phyloP scores from a whole-genome alignment of 1,140 invertebrate species.

The Drosophila watanabei region DNA sequence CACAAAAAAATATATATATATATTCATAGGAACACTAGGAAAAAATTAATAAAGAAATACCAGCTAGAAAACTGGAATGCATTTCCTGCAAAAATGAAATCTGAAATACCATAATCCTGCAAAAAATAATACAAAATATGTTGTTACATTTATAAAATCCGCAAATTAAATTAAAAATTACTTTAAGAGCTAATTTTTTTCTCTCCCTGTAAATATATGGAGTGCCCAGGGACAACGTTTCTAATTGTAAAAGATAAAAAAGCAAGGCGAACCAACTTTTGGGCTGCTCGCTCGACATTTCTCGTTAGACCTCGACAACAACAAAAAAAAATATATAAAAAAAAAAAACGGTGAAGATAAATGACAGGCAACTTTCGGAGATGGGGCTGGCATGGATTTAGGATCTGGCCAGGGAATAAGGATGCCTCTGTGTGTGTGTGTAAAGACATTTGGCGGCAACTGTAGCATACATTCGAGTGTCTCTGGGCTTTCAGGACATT shows the following conservation, averaged over 20 bases:
- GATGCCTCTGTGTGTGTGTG: constrained; percentile 25
- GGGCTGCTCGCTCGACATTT: constrained; percentile 61
- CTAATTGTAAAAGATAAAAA: constrained; percentile 83
- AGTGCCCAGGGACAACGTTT: constrained; percentile 59
- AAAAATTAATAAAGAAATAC: neutral
- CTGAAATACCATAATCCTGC: neutral
- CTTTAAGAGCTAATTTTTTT: neutral
- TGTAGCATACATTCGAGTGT: constrained; percentile 82
- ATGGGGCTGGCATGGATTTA: constrained; percentile 30
- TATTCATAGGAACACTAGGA: neutral
- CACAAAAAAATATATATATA: constrained; percentile 32
- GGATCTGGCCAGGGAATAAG: constrained; percentile 28
- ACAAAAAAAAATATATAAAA: constrained; percentile 42
- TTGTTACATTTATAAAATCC: too few relatives aligned
- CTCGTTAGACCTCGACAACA: constrained; percentile 51
- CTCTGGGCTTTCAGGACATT: constrained; percentile 71
- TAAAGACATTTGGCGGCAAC: constrained; percentile 65
- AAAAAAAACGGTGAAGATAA: constrained; percentile 64
- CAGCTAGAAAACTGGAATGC: too few relatives aligned
- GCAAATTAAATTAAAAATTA: too few relatives aligned
- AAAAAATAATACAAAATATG: too few relatives aligned
- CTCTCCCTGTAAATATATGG: constrained; percentile 32
- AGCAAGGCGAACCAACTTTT: constrained; percentile 49
- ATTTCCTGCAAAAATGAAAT: too few relatives aligned
- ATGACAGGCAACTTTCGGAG: constrained; percentile 65